phyloP scores from a whole-genome alignment of 2,888 invertebrate genomes.

The Argyresthia albistria region DNA sequence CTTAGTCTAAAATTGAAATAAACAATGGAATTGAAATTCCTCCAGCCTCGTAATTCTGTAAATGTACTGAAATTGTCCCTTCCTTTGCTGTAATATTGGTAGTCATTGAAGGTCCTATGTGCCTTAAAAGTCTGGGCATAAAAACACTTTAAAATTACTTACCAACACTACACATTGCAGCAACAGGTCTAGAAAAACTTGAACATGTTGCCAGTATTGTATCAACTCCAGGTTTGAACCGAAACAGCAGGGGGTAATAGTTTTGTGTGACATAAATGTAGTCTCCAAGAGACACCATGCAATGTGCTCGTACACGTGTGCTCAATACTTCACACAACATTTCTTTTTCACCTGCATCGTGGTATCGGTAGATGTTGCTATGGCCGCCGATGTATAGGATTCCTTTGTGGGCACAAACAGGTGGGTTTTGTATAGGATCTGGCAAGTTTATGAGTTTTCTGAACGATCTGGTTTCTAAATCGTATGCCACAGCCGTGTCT shows the following conservation, averaged over 20 bases:
- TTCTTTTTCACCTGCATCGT: conserved; percentile 25
- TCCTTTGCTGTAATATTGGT: background rate
- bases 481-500: conserved; percentile 37
- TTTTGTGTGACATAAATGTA: conserved; percentile 49
- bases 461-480: conserved; percentile 35
- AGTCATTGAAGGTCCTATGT: background rate
- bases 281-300: conserved; percentile 36
- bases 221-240: conserved; percentile 38
- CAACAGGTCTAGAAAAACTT: conserved; percentile 32
- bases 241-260: conserved; percentile 38
- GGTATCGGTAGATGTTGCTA: conserved; percentile 39
- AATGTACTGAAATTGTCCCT: background rate
- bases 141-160: conserved; percentile 13
- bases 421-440: conserved; percentile 48
- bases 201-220: conserved; percentile 25
- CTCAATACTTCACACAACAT: conserved; percentile 27
- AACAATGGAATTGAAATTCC: no score
- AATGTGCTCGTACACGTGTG: conserved; percentile 32
- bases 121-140: background rate
- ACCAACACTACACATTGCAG: conserved; percentile 43
- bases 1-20: no score
- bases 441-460: conserved; percentile 40
- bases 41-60: no score
- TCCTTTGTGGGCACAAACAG: conserved; percentile 37
- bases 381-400: conserved; percentile 39